Evolutionary conservation across 2,888 invertebrate species (phyloP), one percentile per base, ranked within the genome.

Genomic region (Leptinotarsa rubiginosa): DNA sequence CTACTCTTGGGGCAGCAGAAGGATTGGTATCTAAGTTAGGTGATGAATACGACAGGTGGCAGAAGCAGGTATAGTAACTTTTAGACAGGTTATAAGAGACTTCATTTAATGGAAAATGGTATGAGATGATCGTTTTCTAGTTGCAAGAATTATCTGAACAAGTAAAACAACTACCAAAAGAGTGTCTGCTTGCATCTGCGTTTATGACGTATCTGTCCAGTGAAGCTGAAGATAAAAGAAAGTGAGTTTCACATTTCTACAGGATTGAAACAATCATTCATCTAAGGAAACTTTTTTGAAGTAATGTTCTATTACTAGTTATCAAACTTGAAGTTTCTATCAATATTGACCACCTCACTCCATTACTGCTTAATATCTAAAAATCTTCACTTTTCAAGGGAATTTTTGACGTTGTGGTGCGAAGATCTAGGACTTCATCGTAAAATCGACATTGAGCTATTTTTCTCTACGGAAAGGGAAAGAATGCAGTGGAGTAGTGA

Each of bases 31-130:
- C 91, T 20, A 96, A 97, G 86, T 90, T 99, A 15, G 94, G 95
- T 70, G 94, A 95, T 31, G 99, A 99, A 87, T 97, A 95, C 88
- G 88, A 90, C 52, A 92, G 97, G 25, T 99, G 99, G 99, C 95
- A 92, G 81, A 85, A 88, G 74, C 95, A 95, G 89, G 92, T 93
- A 79, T 84, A 31, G 16, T 13, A 7, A 54, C 1, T 47, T 41
- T 10, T 41, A 41, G 10, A 41, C 10, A 41, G 41, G 41, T 12
- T 41, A 41, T 41, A 10, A 50, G 50, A 65, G 41, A 22, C 47
- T 18, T 12, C 1, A 18, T 1, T n/a, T 7, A 3, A 56, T 56
- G 56, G 18, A 66, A 13, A 16, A 13, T 67, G 25, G 64, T 68
- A 52, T 7, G 31, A 31, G 1, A 31, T 7, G 1, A 31, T 7